These are phyloP conservation scores for Sebastes fasciatus DNA, from an alignment of 2,113 vertebrate species.

Conservation along the genomic window DNA sequence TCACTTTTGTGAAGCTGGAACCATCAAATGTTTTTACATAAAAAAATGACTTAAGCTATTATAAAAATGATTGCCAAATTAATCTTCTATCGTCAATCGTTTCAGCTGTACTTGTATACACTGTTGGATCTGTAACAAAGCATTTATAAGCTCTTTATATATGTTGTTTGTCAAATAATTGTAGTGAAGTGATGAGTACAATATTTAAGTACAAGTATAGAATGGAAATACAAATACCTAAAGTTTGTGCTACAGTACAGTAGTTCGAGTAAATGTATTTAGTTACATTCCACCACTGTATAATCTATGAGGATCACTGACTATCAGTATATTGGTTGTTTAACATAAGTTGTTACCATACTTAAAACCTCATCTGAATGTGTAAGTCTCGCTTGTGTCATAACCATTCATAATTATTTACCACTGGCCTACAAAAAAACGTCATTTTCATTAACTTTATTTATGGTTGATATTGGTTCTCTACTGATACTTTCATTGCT, in stretches of 20 bases:
- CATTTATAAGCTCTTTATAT: neutral
- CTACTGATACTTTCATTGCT: neutral
- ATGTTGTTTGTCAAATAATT: neutral
- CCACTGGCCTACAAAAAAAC: no score
- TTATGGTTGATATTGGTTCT: neutral
- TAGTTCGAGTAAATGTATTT: neutral
- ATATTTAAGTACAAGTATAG: neutral
- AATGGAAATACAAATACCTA: neutral
- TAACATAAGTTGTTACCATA: neutral
- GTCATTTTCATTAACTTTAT: neutral
- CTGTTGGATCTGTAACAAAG: neutral
- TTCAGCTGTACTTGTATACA: neutral
- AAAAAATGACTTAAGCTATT: neutral
- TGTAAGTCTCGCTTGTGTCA: neutral
- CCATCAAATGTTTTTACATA: neutral
- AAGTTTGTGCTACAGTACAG: neutral
- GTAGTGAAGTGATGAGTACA: neutral
- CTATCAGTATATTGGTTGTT: neutral
- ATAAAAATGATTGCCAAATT: neutral
- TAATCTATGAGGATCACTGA: neutral
- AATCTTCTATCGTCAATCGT: neutral
- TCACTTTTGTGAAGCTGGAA: neutral
- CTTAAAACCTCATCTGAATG: slow-evolving; percentile 4
- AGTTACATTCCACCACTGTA: slow-evolving; percentile 18
- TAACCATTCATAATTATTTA: neutral